These are phyloP conservation scores for Tiliqua scincoides DNA, from an alignment of 2,113 vertebrate species.

Conservation along the genomic window DNA sequence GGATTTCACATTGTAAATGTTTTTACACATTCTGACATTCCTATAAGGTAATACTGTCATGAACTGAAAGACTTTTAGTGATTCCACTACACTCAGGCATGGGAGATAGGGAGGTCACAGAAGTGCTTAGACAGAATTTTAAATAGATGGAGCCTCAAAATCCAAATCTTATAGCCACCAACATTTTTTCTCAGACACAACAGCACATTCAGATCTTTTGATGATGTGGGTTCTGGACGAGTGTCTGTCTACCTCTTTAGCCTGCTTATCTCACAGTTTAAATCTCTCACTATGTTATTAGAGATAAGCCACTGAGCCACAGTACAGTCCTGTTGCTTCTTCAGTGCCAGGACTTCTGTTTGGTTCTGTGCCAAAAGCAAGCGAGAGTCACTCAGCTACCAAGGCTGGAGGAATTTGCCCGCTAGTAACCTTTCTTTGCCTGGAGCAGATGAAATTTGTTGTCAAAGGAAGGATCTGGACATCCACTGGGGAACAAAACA, in stretches of 20 bases:
- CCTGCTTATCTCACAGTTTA: not conserved
- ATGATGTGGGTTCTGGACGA: not conserved
- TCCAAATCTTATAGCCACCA: not conserved
- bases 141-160: not conserved
- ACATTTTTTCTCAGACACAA: not conserved
- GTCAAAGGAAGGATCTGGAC: not conserved
- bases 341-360: not conserved
- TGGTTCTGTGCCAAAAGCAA: not conserved
- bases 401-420: not conserved
- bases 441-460: not conserved
- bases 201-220: not conserved
- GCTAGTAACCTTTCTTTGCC: not conserved
- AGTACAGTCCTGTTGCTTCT: too few species aligned
- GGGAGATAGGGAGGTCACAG: not conserved
- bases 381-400: not conserved
- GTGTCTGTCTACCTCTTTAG: not conserved
- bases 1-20: not conserved
- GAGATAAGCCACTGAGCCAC: not conserved
- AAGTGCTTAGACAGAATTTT: not conserved
- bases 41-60: not conserved
- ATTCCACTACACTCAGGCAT: not conserved
- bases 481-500: not conserved
- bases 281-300: not conserved
- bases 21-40: not conserved
- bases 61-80: not conserved